A percentile compares a stretch with the other conserved stretches of the same genome.
Conservation (phyloP, 2,888 invertebrate species). For the Melolontha melolontha region DNA sequence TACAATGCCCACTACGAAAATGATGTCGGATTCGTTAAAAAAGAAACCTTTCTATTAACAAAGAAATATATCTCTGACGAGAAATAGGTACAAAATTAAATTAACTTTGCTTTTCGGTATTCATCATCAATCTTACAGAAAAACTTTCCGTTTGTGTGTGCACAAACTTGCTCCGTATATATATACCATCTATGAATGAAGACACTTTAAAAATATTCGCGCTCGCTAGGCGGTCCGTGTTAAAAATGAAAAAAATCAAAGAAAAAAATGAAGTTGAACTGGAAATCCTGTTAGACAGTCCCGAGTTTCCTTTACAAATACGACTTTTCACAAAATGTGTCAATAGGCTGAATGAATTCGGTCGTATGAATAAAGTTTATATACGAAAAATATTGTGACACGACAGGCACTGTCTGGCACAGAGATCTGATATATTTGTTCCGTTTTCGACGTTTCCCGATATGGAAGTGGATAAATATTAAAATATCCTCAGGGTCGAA, state of each 20-base stretch:
- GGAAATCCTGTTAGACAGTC: slow-evolving; percentile 28
- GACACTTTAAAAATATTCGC: slow-evolving; percentile 27
- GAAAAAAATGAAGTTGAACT: too few species aligned
- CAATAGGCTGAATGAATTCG: slow-evolving; percentile 32
- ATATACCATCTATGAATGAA: slow-evolving; percentile 9
- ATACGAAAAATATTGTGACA: slow-evolving; percentile 36
- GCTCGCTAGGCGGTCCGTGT: background rate
- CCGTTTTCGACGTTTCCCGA: slow-evolving; percentile 3
- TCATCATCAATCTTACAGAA: slow-evolving; percentile 31
- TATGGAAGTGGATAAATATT: slow-evolving; percentile 2
- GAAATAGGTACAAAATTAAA: too few species aligned
- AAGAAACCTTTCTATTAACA: too few species aligned
- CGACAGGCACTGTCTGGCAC: slow-evolving; percentile 37
- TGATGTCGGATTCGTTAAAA: too few species aligned
- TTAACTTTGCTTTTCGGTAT: too few species aligned
- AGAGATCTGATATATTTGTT: slow-evolving; percentile 25
- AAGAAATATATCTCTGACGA: too few species aligned
- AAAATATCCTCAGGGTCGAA: slow-evolving; percentile 9
- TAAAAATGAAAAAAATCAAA: slow-evolving; percentile 15
- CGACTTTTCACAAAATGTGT: slow-evolving; percentile 35
- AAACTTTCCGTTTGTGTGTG: slow-evolving; percentile 12
- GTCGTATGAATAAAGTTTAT: slow-evolving; percentile 17
- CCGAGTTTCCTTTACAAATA: slow-evolving; percentile 29
- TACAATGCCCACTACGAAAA: too few species aligned
- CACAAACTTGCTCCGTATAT: background rate